Conservation (phyloP, 2,888 invertebrate genomes). For the Lacanobia wlatinum region DNA sequence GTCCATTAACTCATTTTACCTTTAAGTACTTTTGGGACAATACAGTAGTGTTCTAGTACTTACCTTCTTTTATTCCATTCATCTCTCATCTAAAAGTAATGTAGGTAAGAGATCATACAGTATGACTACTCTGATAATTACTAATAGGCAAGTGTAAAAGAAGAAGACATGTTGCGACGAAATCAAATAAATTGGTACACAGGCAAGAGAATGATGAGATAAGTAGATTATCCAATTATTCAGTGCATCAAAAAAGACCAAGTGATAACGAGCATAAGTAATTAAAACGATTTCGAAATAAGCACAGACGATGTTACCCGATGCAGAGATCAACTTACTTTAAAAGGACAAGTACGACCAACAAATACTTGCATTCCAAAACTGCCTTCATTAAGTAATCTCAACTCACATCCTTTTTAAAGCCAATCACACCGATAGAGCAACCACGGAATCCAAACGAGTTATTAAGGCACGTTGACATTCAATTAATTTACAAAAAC, state of each 20-base stretch:
- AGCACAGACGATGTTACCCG: background rate
- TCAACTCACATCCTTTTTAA: constrained; percentile 21
- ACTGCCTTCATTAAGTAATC: constrained; percentile 18
- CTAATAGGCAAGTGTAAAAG: too few species aligned
- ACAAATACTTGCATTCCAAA: constrained; percentile 29
- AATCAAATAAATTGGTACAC: background rate
- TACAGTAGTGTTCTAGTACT: too few species aligned
- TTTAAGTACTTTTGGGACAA: too few species aligned
- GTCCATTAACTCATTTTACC: too few species aligned
- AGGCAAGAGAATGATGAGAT: background rate
- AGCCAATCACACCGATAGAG: constrained; percentile 32
- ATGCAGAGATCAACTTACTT: background rate
- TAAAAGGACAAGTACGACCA: constrained; percentile 16
- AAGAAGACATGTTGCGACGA: too few species aligned
- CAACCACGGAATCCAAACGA: constrained; percentile 32
- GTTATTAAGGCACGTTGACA: constrained; percentile 56
- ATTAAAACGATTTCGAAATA: background rate
- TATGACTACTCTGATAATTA: too few species aligned
- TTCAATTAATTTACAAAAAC: constrained; percentile 53
- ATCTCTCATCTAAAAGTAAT: too few species aligned
- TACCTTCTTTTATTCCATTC: too few species aligned
- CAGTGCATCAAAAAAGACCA: background rate
- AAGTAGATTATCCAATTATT: background rate
- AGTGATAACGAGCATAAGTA: background rate
- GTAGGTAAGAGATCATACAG: too few species aligned